phyloP scores from a whole-genome alignment of 2,888 invertebrate genomes.

The Lochmaea crataegi region DNA sequence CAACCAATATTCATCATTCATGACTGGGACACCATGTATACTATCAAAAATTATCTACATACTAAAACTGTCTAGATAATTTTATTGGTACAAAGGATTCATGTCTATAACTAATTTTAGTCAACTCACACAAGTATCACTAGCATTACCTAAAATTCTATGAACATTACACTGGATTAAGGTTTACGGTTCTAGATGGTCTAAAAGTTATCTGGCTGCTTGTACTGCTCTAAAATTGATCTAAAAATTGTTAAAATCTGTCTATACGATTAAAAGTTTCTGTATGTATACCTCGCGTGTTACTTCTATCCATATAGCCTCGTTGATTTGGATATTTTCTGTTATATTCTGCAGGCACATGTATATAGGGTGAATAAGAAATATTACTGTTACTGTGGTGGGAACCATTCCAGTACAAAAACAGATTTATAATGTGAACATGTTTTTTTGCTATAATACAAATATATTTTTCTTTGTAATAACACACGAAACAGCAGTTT shows the following conservation, averaged over 20 bases:
- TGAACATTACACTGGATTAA: constrained; percentile 20
- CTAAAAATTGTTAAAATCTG: constrained; percentile 24
- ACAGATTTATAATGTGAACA: too few species aligned
- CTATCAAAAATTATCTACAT: neutral
- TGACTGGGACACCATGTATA: neutral
- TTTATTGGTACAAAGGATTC: neutral
- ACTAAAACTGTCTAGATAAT: neutral
- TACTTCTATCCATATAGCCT: constrained; percentile 92
- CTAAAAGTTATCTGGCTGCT: constrained; percentile 29
- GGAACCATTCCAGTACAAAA: too few species aligned
- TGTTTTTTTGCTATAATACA: too few species aligned
- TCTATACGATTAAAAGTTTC: constrained; percentile 34
- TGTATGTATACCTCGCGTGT: constrained; percentile 84
- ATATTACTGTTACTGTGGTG: too few species aligned
- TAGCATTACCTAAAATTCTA: constrained; percentile 33
- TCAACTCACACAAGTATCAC: constrained; percentile 5
- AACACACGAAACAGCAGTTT: too few species aligned
- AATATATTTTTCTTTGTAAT: too few species aligned
- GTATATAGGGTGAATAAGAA: constrained; percentile 20
- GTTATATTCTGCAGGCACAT: constrained; percentile 91
- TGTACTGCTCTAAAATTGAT: constrained; percentile 41
- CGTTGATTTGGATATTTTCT: constrained; percentile 94
- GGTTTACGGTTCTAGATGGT: constrained; percentile 17
- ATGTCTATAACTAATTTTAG: constrained; percentile 13
- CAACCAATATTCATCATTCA: neutral